phyloP scores from a whole-genome alignment of 1,140 invertebrate genomes.

The Dendroctonus valens region DNA sequence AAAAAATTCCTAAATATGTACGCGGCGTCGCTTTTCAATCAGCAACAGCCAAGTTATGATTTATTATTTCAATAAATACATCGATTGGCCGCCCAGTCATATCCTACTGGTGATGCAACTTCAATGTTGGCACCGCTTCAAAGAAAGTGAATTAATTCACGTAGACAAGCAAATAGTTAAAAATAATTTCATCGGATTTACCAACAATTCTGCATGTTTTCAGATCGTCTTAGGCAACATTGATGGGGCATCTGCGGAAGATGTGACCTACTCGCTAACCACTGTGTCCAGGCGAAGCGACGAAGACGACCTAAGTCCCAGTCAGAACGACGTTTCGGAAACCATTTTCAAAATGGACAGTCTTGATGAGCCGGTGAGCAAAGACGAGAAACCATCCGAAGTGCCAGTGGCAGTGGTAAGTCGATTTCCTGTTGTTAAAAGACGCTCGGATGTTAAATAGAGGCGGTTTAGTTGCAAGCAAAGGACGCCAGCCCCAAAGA shows the following conservation, averaged over 20 bases:
- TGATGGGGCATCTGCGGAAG: conserved; percentile 46
- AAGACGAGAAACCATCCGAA: conserved; percentile 49
- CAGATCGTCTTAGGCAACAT: conserved; percentile 49
- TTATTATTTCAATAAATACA: too few species aligned
- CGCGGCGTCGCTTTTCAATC: too few species aligned
- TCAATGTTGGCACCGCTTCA: neutral
- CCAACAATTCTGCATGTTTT: conserved; percentile 2
- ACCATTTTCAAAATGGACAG: conserved; percentile 68
- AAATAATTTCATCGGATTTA: neutral
- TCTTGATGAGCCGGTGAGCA: conserved; percentile 56
- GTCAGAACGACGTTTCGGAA: conserved; percentile 54
- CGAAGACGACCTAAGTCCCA: conserved; percentile 43
- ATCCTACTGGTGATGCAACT: too few species aligned
- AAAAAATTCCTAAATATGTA: too few species aligned
- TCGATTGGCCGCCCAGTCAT: too few species aligned
- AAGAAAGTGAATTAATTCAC: neutral
- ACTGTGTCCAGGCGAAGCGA: conserved; percentile 43
- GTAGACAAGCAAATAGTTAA: neutral
- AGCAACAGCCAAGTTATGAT: too few species aligned
- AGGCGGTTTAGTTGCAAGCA: neutral
- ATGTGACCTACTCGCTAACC: conserved; percentile 44
- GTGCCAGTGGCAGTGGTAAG: neutral
- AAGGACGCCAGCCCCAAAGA: conserved; percentile 34
- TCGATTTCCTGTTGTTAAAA: conserved; percentile 7
- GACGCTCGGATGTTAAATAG: neutral